These are phyloP conservation scores for Dasypolia templi DNA, from an alignment of 2,888 invertebrate genomes.

Conservation along the genomic window DNA sequence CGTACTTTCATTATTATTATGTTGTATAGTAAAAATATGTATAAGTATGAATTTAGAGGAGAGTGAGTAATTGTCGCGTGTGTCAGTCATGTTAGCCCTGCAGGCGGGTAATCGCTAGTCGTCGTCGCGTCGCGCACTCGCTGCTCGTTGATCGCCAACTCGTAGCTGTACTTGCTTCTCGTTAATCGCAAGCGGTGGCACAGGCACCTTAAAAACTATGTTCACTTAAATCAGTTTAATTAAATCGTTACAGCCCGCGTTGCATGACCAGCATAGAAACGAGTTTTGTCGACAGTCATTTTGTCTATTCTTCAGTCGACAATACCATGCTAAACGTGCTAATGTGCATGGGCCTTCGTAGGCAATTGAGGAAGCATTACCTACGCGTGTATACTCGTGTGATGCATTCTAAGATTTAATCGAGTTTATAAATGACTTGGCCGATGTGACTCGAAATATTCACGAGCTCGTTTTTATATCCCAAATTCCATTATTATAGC, in stretches of 20 bases:
- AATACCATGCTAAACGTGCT: too few relatives aligned
- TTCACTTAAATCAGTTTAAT: background rate
- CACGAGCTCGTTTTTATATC: too few relatives aligned
- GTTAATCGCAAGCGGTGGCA: background rate
- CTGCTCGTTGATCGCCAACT: background rate
- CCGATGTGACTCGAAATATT: too few relatives aligned
- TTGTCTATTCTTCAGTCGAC: too few relatives aligned
- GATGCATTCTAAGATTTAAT: background rate
- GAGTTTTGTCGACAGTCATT: too few relatives aligned
- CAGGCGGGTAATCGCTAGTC: background rate
- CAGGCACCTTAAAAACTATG: background rate
- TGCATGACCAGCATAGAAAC: too few relatives aligned
- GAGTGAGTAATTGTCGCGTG: too few relatives aligned
- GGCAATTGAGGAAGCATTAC: slow-evolving; percentile 33
- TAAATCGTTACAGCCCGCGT: slow-evolving; percentile 10
- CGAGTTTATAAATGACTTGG: slow-evolving; percentile 11
- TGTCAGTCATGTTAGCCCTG: too few relatives aligned
- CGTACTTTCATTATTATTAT: too few relatives aligned
- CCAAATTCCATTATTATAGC: too few relatives aligned
- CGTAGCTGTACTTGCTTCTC: background rate
- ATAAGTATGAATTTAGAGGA: too few relatives aligned
- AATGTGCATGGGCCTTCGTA: background rate
- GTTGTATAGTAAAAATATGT: too few relatives aligned
- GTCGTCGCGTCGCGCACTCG: background rate
- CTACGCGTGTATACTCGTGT: background rate